Base-by-base conservation (phyloP, 2,113 vertebrate species). In the Poecile atricapillus region DNA sequence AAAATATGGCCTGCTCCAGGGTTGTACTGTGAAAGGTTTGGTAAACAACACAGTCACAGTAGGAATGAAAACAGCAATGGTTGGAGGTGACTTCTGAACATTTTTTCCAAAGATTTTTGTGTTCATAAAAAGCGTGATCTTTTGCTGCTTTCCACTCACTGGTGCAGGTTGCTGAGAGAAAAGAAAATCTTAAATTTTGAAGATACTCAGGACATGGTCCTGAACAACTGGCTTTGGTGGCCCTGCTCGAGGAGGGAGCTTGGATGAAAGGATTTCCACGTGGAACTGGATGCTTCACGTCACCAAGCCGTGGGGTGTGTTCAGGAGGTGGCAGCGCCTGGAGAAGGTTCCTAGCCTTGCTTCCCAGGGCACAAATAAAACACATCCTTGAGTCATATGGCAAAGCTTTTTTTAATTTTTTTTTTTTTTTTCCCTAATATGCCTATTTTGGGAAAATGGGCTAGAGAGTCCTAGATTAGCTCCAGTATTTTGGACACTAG, bases 381-480 rank as follows among this genome's bases (percentile, higher is more conserved):
- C 85, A 83, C 87, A 83, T 88, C 88, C 65, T 90, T 28, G 3
- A 86, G 92, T 96, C 93, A 93, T 43, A 67, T 89, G 94, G 76
- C 85, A 94, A 43, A 70, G 56, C 21, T 4, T 59, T 84, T 75
- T 85, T 68, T 10, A 59, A 1, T 8, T 56, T 33, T 46, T n/a
- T 64, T 22, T 49, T n/a, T 64, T 22, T 49, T 80, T 75, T 46
- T 31, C 1, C 15, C 67, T 93, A 67, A 87, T 90, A 83, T 21
- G 2, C 15, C 92, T 97, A 95, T 97, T 97, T 93, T 96, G 76
- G 88, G 95, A 96, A 96, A 95, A 83, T 97, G 92, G 94, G 94
- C 94, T 96, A 94, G 49, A 88, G 94, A 97, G 94, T 96, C 94
- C 96, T 86, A 97, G 92, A 97, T 97, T 93, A 95, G 78, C 81